phyloP scores from a whole-genome alignment of 2,888 invertebrate genomes.

The Pterostichus niger region DNA sequence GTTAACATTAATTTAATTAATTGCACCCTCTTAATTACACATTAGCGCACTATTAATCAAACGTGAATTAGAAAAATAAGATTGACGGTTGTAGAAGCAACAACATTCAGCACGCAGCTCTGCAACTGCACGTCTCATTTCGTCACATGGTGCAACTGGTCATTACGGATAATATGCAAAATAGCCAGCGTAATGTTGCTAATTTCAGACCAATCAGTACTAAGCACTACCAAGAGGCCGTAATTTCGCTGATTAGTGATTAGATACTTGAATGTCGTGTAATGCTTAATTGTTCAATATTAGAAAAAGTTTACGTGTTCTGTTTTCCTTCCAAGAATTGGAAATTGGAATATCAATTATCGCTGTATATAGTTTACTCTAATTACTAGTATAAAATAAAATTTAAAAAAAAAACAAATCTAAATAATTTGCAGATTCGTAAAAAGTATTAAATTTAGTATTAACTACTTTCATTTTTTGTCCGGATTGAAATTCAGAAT shows the following conservation, averaged over 20 bases:
- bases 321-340: conserved; percentile 3
- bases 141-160: conserved; percentile 18
- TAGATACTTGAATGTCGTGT: too few relatives aligned
- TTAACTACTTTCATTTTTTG: too few relatives aligned
- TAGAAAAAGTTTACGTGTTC: neutral
- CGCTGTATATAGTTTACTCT: neutral
- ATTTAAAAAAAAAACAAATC: too few relatives aligned
- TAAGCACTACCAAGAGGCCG: conserved; percentile 2
- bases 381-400: too few relatives aligned
- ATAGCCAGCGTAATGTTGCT: conserved; percentile 31
- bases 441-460: too few relatives aligned
- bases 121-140: conserved; percentile 18
- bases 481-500: too few relatives aligned
- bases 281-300: conserved; percentile 20
- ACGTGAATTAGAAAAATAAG: conserved; percentile 55
- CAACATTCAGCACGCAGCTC: conserved; percentile 28
- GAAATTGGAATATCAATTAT: neutral
- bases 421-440: too few relatives aligned
- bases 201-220: conserved; percentile 20
- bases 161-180: conserved; percentile 42
- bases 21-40: conserved; percentile 34
- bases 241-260: conserved; percentile 7
- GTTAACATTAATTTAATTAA: conserved; percentile 54
- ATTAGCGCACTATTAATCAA: conserved; percentile 60
- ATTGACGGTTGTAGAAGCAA: conserved; percentile 25